These are phyloP conservation scores for Sula dactylatra DNA, from an alignment of 2,113 vertebrate species.

Conservation along the genomic window DNA sequence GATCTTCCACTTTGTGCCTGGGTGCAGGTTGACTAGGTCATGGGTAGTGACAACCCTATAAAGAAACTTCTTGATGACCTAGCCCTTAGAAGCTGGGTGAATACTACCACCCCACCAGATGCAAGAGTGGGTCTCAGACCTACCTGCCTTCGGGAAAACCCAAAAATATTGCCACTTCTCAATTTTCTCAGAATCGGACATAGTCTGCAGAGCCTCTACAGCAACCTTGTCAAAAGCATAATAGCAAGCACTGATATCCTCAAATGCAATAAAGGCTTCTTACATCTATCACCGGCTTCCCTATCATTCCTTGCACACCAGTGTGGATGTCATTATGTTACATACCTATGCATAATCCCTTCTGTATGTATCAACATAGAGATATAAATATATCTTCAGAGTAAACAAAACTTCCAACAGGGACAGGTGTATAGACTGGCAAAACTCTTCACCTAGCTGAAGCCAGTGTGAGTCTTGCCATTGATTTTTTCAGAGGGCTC, in stretches of 20 bases:
- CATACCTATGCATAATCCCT: neutral
- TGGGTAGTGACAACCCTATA: neutral
- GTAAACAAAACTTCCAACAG: neutral
- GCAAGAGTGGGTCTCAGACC: neutral
- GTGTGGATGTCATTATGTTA: neutral
- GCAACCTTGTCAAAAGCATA: neutral
- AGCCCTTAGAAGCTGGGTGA: neutral
- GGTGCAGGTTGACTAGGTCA: neutral
- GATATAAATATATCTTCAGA: neutral
- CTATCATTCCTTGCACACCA: neutral
- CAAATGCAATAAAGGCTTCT: neutral
- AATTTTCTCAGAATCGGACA: fast-evolving
- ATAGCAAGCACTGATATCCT: neutral
- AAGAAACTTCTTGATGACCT: neutral
- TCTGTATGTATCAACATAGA: neutral
- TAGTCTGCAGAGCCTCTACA: too few species aligned
- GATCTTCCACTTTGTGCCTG: neutral
- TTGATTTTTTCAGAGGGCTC: neutral
- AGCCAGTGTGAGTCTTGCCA: neutral
- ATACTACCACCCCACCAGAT: neutral
- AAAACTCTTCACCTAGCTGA: neutral
- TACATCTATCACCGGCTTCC: neutral
- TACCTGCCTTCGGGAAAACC: neutral
- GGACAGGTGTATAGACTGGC: neutral
- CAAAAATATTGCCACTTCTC: neutral